These are phyloP conservation scores for Stenoptilia bipunctidactyla DNA, from an alignment of 2,888 invertebrate genomes.

Conservation along the genomic window DNA sequence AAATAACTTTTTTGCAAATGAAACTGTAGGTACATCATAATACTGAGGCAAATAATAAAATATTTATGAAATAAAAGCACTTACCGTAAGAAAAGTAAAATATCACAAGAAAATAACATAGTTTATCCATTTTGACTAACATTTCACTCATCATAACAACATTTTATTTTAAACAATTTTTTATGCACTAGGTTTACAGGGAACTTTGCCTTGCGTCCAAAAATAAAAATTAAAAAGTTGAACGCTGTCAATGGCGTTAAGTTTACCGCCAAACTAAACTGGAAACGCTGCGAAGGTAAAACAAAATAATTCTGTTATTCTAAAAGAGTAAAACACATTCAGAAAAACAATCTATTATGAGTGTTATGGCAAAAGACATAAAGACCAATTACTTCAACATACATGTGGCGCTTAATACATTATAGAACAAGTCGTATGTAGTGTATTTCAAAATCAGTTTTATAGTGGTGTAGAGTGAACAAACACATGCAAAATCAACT, in stretches of 20 bases:
- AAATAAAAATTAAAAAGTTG: conserved; percentile 16
- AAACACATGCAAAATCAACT: conserved; percentile 14
- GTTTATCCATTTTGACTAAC: conserved; percentile 1
- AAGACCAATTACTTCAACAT: too few relatives aligned
- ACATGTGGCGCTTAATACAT: too few relatives aligned
- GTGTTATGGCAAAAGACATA: too few relatives aligned
- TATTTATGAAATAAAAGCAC: too few relatives aligned
- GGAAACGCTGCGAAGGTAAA: conserved; percentile 24
- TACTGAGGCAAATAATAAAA: too few relatives aligned
- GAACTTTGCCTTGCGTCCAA: conserved; percentile 11
- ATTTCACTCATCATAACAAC: conserved; percentile 7
- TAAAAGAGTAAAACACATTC: too few relatives aligned
- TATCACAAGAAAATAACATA: background rate
- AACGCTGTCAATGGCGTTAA: conserved; percentile 26
- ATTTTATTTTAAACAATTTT: conserved; percentile 16
- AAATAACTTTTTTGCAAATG: too few relatives aligned
- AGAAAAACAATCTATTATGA: too few relatives aligned
- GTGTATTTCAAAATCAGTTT: conserved; percentile 25
- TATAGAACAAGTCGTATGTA: conserved; percentile 18
- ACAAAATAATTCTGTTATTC: conserved; percentile 27
- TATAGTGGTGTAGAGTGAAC: conserved; percentile 19
- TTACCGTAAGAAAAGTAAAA: background rate
- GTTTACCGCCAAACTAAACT: conserved; percentile 57
- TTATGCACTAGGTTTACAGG: conserved; percentile 14
- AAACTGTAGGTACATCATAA: too few relatives aligned